A percentile compares a stretch with the other conserved stretches of the same genome.
phyloP scores from a whole-genome alignment of 2,113 vertebrate genomes.

The Pachycephala philippinensis region DNA sequence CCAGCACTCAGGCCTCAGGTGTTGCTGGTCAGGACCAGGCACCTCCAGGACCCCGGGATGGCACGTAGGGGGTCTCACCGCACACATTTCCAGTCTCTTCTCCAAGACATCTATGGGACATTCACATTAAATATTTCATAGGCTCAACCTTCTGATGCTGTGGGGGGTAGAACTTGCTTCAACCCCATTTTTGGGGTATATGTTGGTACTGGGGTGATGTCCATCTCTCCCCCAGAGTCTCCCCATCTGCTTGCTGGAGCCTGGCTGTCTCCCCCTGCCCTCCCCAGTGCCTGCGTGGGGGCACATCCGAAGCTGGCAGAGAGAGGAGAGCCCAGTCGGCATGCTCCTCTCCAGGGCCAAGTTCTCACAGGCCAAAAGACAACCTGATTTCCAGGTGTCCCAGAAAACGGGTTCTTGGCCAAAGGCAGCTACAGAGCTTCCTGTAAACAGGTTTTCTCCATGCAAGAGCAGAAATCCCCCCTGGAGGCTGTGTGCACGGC shows the following conservation, averaged over 20 bases:
- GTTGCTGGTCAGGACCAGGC: background rate
- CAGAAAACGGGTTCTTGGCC: background rate
- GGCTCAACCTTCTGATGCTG: background rate
- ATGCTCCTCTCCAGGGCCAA: fast-evolving
- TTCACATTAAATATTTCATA: background rate
- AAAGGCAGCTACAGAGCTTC: background rate
- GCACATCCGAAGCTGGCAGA: fast-evolving
- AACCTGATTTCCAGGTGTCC: background rate
- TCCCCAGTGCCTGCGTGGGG: fast-evolving
- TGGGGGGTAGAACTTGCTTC: fast-evolving
- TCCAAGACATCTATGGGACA: fast-evolving
- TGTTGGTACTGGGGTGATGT: background rate
- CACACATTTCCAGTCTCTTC: background rate
- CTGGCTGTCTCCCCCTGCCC: background rate
- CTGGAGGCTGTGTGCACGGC: fast-evolving
- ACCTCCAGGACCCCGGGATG: background rate
- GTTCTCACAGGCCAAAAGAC: background rate
- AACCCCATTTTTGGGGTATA: background rate
- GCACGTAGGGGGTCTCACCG: fast-evolving
- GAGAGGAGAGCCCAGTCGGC: background rate
- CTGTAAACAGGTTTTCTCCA: background rate
- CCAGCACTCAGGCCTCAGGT: too few species aligned
- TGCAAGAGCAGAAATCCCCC: background rate
- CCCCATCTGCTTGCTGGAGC: fast-evolving
- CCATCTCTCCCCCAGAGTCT: background rate